These are phyloP conservation scores for Lasioglossum baleicum DNA, from an alignment of 1,140 invertebrate species.

Conservation along the genomic window DNA sequence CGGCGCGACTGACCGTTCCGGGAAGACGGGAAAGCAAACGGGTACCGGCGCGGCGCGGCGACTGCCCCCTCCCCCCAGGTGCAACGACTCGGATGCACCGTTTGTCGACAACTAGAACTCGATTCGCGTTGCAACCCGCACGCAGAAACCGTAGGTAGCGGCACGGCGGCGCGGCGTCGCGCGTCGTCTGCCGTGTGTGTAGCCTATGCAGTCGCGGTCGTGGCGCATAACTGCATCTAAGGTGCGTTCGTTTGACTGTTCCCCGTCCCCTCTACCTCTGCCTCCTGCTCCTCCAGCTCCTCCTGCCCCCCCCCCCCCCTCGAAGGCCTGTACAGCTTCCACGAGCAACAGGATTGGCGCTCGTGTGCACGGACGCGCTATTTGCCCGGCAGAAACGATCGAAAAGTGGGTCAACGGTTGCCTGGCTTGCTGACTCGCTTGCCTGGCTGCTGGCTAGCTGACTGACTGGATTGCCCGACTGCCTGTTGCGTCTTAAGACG, in stretches of 20 bases:
- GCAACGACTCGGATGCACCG: constrained; percentile 8
- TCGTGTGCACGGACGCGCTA: constrained; percentile 58
- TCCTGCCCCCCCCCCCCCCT: constrained; percentile 4
- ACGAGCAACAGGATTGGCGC: constrained; percentile 47
- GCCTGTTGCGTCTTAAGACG: constrained; percentile 60
- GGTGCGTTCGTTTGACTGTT: constrained; percentile 52
- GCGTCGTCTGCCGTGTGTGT: neutral
- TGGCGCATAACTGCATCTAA: constrained; percentile 65
- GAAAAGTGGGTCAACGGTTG: constrained; percentile 71
- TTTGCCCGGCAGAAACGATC: constrained; percentile 69
- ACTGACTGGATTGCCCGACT: constrained; percentile 46
- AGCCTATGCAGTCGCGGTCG: neutral
- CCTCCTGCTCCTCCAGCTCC: constrained; percentile 3
- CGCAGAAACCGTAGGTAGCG: neutral
- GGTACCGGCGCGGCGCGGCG: neutral
- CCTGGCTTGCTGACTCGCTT: constrained; percentile 11
- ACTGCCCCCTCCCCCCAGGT: neutral
- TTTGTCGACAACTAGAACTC: neutral
- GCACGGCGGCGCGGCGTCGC: constrained; percentile 1
- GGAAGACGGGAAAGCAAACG: neutral
- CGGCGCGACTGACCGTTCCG: neutral
- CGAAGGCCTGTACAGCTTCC: constrained; percentile 23
- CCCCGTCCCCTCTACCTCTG: constrained; percentile 4
- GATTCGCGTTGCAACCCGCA: neutral
- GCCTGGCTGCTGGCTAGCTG: constrained; percentile 49